Conservation (phyloP, 2,113 vertebrate species). For the Dunckerocampus dactyliophorus region DNA sequence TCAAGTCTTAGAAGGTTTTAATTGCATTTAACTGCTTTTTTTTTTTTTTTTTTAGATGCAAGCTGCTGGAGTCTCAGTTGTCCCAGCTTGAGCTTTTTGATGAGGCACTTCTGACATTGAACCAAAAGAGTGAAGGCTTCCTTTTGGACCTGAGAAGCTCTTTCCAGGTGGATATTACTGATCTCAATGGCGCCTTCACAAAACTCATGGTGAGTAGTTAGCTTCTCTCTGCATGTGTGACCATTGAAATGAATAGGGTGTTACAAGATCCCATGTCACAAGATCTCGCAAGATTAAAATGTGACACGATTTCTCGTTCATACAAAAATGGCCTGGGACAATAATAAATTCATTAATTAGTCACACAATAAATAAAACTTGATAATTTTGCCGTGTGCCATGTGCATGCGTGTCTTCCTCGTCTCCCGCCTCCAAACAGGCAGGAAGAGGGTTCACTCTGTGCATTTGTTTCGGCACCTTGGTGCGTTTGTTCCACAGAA, state of each 20-base stretch:
- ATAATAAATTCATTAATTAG: too few species aligned
- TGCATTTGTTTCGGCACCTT: too few species aligned
- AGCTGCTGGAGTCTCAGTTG: constrained; percentile 76
- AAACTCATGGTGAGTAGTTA: constrained; percentile 78
- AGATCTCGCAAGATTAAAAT: too few species aligned
- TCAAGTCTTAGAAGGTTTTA: background rate
- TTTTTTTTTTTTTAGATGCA: constrained; percentile 66
- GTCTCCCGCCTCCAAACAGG: too few species aligned
- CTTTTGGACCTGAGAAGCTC: constrained; percentile 78
- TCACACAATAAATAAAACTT: too few species aligned
- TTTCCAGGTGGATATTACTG: constrained; percentile 77
- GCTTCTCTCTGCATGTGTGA: background rate
- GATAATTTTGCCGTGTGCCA: too few species aligned
- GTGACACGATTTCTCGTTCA: too few species aligned
- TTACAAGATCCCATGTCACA: too few species aligned
- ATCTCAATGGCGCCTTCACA: constrained; percentile 72
- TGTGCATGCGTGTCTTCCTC: too few species aligned
- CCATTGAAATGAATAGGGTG: background rate
- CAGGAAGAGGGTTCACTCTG: too few species aligned
- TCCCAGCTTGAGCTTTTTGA: constrained; percentile 80
- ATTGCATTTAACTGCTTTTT: background rate
- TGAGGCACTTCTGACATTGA: constrained; percentile 78
- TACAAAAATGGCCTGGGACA: too few species aligned
- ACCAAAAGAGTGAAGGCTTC: constrained; percentile 84
- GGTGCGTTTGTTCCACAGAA: too few species aligned